Evolutionary conservation across 2,888 invertebrate species (phyloP).

Genomic region (Andrena flavipes): DNA sequence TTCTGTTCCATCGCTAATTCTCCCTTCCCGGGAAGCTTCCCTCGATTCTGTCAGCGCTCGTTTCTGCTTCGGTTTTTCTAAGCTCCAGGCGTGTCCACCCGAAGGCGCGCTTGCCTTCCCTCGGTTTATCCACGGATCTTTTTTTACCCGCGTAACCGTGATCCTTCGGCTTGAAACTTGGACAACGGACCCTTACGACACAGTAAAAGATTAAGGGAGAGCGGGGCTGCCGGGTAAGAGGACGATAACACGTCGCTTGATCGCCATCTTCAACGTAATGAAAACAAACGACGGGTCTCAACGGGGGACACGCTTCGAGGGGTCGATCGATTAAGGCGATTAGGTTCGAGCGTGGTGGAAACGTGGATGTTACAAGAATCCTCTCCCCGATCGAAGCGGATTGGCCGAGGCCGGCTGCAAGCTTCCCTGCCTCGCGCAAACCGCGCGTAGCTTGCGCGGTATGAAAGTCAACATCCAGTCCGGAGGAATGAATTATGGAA

Average conservation of each 20-base stretch:
- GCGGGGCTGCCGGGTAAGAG: background rate
- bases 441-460: background rate
- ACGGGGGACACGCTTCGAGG: conserved; percentile 7
- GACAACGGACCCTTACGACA: conserved; percentile 51
- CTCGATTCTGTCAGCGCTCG: background rate
- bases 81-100: background rate
- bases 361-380: conserved; percentile 17
- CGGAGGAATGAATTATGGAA: background rate
- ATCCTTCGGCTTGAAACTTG: conserved; percentile 56
- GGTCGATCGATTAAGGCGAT: conserved; percentile 44
- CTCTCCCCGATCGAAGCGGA: conserved; percentile 19
- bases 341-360: conserved; percentile 12
- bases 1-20: background rate
- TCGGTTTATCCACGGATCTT: conserved; percentile 3
- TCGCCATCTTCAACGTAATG: conserved; percentile 14
- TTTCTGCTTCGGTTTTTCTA: background rate
- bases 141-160: conserved; percentile 24
- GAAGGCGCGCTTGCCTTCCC: conserved; percentile 9
- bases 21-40: too few species aligned
- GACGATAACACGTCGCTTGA: conserved; percentile 10
- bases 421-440: background rate
- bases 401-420: background rate
- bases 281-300: conserved; percentile 31
- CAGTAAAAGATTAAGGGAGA: conserved; percentile 9
- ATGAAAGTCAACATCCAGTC: background rate